These are phyloP conservation scores for Acanthosepion lycidas DNA, from an alignment of 2,888 invertebrate genomes.

Conservation along the genomic window DNA sequence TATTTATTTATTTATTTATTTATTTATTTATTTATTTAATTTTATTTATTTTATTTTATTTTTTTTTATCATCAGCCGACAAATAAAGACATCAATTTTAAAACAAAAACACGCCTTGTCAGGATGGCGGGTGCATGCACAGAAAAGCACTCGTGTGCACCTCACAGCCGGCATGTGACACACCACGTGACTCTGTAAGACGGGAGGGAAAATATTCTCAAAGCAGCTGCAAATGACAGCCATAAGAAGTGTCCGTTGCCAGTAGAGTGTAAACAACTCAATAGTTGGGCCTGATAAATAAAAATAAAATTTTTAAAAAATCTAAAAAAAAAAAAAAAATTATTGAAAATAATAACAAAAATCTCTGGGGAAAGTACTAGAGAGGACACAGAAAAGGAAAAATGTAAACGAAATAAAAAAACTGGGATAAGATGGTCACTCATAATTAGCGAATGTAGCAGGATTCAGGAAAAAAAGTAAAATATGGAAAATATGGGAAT, in stretches of 20 bases:
- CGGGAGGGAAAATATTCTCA: neutral
- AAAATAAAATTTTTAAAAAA: neutral
- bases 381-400: neutral
- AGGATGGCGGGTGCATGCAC: neutral
- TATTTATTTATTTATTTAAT: no score
- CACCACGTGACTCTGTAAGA: neutral
- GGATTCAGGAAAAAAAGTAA: no score
- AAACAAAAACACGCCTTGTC: neutral
- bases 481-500: no score
- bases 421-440: no score
- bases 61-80: neutral
- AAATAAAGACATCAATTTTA: neutral
- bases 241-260: neutral
- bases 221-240: slow-evolving; percentile 10
- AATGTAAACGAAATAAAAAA: neutral
- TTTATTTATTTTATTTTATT: no score
- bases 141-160: neutral
- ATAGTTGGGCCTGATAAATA: neutral
- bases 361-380: neutral
- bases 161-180: neutral
- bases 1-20: neutral
- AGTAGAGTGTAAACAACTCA: neutral
- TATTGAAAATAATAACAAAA: neutral
- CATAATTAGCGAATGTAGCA: no score
- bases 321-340: neutral